Evolutionary conservation across 2,113 vertebrate genomes (phyloP), one percentile per base, ranked within the genome.

Genomic region (Xenopus borealis): DNA sequence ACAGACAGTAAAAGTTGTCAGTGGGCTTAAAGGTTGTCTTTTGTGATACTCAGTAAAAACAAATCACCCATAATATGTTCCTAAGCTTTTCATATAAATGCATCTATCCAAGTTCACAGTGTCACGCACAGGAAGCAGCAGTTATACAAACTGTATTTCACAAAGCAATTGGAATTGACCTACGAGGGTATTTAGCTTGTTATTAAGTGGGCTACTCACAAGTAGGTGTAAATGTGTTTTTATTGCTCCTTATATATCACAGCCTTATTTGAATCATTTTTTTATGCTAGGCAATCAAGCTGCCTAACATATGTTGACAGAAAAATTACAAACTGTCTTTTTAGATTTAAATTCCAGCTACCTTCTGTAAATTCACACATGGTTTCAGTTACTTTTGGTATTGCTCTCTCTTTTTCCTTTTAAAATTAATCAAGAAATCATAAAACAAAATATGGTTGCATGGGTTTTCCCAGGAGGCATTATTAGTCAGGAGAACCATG

Each of bases 401-500:
- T 86, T 87, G 82, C 84, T 89, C 91, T 89, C 89, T 27, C 89
- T 89, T 76, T 87, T 91, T 86, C 88, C 82, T 83, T 75, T 85
- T 86, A 89, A 55, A 90, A 86, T 89, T 88, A 86, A 84, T 72
- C 84, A 81, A 78, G 82, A 79, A 82, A 88, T 87, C 87, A 74
- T 85, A 91, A 84, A 86, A 88, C 84, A 87, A 91, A 91, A 88
- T 87, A 86, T 65, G 62, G 72, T 79, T 86, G 82, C 72, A 78
- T 81, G 82, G 83, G 53, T 87, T 80, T 55, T 91, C 91, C 91
- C 92, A 86, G 52, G 91, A 89, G 91, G 85, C 86, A 81, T 89
- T 87, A 88, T 92, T 93, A 92, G 88, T 85, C 85, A 85, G 86
- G 83, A 85, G 88, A 82, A 88, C 86, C 87, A 92, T 85, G 88